Evolutionary conservation across 2,797 vertebrate species (phyloP).

Genomic region (Sebastolobus alascanus): DNA sequence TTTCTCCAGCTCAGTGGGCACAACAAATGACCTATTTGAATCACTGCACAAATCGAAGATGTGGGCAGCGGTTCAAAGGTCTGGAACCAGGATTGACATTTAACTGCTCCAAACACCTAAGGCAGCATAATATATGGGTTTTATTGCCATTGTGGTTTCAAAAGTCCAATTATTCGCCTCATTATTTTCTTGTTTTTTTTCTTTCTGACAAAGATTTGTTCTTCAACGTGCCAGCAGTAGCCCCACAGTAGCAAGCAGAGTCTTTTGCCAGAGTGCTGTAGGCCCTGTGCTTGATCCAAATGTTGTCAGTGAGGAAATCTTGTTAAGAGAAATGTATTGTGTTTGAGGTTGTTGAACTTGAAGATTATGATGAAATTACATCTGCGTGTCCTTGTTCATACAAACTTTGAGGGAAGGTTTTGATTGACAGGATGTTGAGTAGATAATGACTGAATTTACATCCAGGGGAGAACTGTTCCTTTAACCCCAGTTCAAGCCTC

Average conservation of each 20-base stretch:
- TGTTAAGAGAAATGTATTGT: conserved; percentile 23
- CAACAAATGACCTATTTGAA: conserved; percentile 5
- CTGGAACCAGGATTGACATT: conserved; percentile 13
- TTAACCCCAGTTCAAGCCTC: conserved; percentile 29
- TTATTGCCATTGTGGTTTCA: conserved; percentile 14
- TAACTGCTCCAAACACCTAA: conserved; percentile 16
- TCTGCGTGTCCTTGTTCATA: conserved; percentile 4
- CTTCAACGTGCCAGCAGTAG: conserved; percentile 4
- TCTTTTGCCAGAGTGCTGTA: conserved; percentile 28
- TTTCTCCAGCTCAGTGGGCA: too few species aligned
- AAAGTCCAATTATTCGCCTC: conserved; percentile 19
- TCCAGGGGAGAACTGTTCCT: conserved; percentile 18
- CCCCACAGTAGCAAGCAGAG: conserved; percentile 9
- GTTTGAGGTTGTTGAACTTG: conserved; percentile 13
- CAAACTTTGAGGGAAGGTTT: conserved; percentile 9
- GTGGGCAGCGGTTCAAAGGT: conserved; percentile 19
- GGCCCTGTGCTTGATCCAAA: conserved; percentile 25
- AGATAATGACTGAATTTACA: conserved; percentile 46
- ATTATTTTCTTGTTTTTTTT: conserved; percentile 43
- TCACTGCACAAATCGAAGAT: neutral
- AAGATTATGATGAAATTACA: neutral
- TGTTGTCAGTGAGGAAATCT: conserved; percentile 20
- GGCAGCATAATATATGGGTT: neutral
- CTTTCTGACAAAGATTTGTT: conserved; percentile 33
- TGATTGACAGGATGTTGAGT: conserved; percentile 38